Evolutionary conservation across 2,888 invertebrate species (phyloP), one percentile per base, ranked within the genome.

Genomic region (Meiosimyza platycephala): DNA sequence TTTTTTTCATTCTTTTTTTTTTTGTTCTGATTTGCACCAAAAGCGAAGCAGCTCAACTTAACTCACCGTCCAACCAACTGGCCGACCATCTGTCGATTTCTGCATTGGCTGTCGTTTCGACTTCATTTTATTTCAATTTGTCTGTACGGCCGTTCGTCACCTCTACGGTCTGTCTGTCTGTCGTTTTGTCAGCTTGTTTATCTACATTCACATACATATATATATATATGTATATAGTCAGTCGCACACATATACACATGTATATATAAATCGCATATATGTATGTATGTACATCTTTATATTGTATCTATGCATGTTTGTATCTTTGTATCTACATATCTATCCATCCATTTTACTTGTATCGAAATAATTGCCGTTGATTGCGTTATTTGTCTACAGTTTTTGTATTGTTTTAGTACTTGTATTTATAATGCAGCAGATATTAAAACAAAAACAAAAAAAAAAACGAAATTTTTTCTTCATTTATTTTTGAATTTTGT

Each of bases 341-440:
- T 22, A 52, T 55, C 51, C 51, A 28, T 71, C 33, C 28, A 13
- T 65, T 69, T 65, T 65, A 47, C 63, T 65, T 73, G 52, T 73
- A 69, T 70, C 64, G 73, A 48, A 73, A 73, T 73, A 73, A 73
- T 73, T 73, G 69, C 73, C 65, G 69, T 22, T 70, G 73, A 65
- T 65, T 73, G 73, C 63, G 65, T 57, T 68, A 72, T 72, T 67
- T 68, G 57, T 65, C 62, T 67, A 51, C 65, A 15, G 50, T 65
- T 67, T 70, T 70, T 60, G 50, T 63, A 63, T 54, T 63, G 18
- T 70, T 70, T 63, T 54, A 51, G 13, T 64, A 64, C 28, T 52
- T 51, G 47, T 64, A 51, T 64, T 64, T 64, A 50, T 51, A 51
- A 22, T 51, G 64, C 64, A 16, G 64, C 18, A 22, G 57, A 28